Evolutionary conservation across 2,888 invertebrate genomes (phyloP).

Genomic region (Trissolcus brochymenae): DNA sequence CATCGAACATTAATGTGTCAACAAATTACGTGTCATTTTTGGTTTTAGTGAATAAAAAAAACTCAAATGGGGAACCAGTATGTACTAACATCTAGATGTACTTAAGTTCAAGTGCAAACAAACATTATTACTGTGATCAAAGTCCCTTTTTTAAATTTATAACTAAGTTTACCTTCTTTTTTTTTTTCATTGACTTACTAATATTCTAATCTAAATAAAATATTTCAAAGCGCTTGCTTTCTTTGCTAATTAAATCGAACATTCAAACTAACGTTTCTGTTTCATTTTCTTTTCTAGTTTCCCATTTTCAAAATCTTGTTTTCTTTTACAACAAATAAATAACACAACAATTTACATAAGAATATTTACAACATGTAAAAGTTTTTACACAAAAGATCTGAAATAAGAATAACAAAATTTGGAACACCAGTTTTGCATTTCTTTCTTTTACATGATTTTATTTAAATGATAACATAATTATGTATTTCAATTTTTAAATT

Average conservation of each 20-base stretch:
- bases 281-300: constrained; percentile 38
- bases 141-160: constrained; percentile 47
- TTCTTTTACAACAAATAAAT: neutral
- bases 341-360: neutral
- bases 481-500: no score
- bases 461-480: no score
- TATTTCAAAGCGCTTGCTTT: constrained; percentile 56
- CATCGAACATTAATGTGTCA: constrained; percentile 50
- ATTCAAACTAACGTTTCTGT: neutral
- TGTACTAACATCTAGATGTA: constrained; percentile 43
- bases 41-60: constrained; percentile 20
- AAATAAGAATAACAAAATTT: no score
- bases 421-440: constrained; percentile 21
- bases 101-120: constrained; percentile 57
- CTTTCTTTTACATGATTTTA: no score
- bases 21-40: constrained; percentile 42
- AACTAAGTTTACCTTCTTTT: constrained; percentile 15
- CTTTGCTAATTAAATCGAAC: neutral
- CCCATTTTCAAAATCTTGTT: constrained; percentile 45
- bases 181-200: constrained; percentile 15
- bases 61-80: constrained; percentile 58
- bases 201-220: constrained; percentile 54
- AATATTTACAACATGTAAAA: constrained; percentile 21
- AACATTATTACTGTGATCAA: constrained; percentile 59
- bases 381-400: constrained; percentile 3